Conservation (phyloP, 2,113 vertebrate genomes). For the Chlamydotis undulata region DNA sequence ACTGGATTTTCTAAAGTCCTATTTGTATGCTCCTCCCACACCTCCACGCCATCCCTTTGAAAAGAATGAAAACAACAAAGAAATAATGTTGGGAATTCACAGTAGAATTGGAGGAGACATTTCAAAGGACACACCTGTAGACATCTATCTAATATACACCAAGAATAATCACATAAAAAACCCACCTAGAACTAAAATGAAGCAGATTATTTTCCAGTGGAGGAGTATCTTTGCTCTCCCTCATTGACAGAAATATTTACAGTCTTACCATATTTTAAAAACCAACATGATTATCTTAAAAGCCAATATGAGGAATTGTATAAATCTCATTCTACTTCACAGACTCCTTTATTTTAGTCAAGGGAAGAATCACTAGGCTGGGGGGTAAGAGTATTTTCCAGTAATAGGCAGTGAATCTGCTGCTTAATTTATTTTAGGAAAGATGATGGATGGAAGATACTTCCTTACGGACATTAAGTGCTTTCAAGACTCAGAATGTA, state of each 20-base stretch:
- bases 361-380: not conserved
- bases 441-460: not conserved
- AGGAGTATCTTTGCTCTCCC: conserved; percentile 55
- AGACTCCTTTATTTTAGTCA: not conserved
- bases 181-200: conserved; percentile 48
- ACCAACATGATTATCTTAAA: conserved; percentile 37
- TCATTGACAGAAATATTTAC: conserved; percentile 36
- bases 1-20: not conserved
- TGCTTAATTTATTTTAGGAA: not conserved
- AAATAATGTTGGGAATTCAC: conserved; percentile 63
- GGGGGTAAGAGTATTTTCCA: not conserved
- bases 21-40: not conserved
- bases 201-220: conserved; percentile 42
- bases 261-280: conserved; percentile 30
- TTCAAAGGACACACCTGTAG: conserved; percentile 49
- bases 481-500: not conserved
- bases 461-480: not conserved
- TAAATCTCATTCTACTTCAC: conserved; percentile 8
- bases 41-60: not conserved
- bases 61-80: not conserved
- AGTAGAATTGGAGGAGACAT: conserved; percentile 49
- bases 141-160: conserved; percentile 67
- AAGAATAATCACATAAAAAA: conserved; percentile 65
- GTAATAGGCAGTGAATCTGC: not conserved
- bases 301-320: conserved; percentile 33